Conservation (phyloP, 2,797 vertebrate genomes). For the Sebastes kiyomatsui region DNA sequence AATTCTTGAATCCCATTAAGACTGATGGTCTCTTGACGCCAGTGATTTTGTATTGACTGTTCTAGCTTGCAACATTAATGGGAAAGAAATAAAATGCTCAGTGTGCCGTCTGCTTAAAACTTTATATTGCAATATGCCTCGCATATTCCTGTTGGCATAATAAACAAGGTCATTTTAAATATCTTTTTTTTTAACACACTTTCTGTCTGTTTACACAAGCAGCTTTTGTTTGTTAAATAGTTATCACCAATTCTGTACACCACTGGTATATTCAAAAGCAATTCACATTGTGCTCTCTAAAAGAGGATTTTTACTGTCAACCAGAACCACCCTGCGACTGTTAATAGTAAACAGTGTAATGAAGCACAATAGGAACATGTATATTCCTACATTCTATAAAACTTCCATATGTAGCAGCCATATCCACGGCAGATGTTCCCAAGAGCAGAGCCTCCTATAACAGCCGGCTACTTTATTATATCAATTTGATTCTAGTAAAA, state of each 20-base stretch:
- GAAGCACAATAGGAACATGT: constrained; percentile 27
- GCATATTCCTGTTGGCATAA: neutral
- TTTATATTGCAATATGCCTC: neutral
- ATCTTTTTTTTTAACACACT: neutral
- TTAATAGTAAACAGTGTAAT: neutral
- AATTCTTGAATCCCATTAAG: constrained; percentile 15
- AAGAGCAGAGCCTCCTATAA: constrained; percentile 48
- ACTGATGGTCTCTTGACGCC: neutral
- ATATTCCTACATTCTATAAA: constrained; percentile 13
- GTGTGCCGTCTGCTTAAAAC: neutral
- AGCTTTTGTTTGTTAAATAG: neutral
- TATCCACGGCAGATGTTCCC: constrained; percentile 61
- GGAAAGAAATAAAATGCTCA: neutral
- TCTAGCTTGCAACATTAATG: neutral
- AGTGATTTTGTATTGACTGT: neutral
- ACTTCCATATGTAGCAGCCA: constrained; percentile 45
- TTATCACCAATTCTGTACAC: neutral
- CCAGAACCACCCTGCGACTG: neutral
- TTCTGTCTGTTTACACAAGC: neutral
- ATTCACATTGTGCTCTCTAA: neutral
- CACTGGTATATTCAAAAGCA: neutral
- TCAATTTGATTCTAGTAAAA: too few relatives aligned
- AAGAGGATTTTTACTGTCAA: neutral
- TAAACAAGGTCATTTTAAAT: neutral
- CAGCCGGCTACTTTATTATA: too few relatives aligned